phyloP scores from a whole-genome alignment of 2,113 vertebrate species.

The Dolichallabes microphthalmus region DNA sequence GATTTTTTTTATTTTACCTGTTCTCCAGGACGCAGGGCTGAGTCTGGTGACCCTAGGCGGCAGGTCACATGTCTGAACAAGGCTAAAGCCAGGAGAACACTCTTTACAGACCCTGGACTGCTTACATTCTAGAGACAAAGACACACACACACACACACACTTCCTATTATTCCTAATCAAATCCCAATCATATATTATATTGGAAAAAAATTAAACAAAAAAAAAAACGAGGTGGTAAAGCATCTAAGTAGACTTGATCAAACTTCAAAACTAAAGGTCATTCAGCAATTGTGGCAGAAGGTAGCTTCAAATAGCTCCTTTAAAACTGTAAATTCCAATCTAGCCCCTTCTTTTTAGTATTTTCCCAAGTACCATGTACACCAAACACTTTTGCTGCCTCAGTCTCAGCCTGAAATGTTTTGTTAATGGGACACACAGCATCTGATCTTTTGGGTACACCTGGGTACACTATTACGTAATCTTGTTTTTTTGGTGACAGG shows the following conservation, averaged over 20 bases:
- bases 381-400: neutral
- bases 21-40: slow-evolving; percentile 15
- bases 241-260: neutral
- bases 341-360: neutral
- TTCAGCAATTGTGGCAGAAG: neutral
- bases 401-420: neutral
- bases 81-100: slow-evolving; percentile 61
- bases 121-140: slow-evolving; percentile 51
- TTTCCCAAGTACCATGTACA: neutral
- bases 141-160: neutral
- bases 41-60: slow-evolving; percentile 50
- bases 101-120: slow-evolving; percentile 6
- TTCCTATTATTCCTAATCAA: neutral
- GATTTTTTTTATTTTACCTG: slow-evolving; percentile 56
- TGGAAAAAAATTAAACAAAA: neutral
- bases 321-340: neutral
- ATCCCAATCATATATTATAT: neutral
- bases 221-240: neutral
- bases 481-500: neutral
- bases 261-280: neutral
- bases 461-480: neutral
- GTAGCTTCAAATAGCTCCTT: neutral
- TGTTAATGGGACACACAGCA: neutral
- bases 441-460: neutral
- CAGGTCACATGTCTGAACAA: slow-evolving; percentile 70